Percentiles rank a stretch among this genome's conserved stretches.
These are phyloP conservation scores for Cliona cf. orientalis DNA, from an alignment of 37 sponge, comb jelly and placozoan genomes.

Conservation along the genomic window DNA sequence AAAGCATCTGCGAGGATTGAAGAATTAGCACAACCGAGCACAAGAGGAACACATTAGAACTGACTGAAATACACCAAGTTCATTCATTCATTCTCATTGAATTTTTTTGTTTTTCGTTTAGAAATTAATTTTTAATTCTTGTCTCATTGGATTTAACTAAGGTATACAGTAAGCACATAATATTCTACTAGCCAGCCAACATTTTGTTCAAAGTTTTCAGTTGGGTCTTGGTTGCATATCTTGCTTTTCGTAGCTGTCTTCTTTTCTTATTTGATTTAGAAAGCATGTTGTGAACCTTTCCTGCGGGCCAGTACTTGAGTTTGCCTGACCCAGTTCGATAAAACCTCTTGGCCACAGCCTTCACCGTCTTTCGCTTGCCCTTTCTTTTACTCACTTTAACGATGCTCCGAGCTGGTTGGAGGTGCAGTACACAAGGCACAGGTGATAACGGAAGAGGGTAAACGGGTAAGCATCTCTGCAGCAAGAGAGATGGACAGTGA, in stretches of 20 bases:
- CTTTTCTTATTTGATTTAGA: constrained; percentile 57
- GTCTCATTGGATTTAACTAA: too few relatives aligned
- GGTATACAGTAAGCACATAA: too few relatives aligned
- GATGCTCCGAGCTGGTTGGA: constrained; percentile 49
- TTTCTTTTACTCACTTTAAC: constrained; percentile 52
- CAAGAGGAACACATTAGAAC: constrained; percentile 14
- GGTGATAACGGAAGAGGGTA: too few relatives aligned
- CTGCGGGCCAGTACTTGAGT: constrained; percentile 83
- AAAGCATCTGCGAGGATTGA: constrained; percentile 81
- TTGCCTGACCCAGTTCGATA: constrained; percentile 79
- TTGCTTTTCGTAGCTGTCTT: constrained; percentile 50
- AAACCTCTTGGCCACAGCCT: constrained; percentile 85
- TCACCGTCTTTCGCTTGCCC: constrained; percentile 86
- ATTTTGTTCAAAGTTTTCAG: constrained; percentile 84
- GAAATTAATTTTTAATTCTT: background rate
- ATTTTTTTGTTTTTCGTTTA: background rate
- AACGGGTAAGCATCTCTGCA: too few relatives aligned
- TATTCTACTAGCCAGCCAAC: constrained; percentile 68
- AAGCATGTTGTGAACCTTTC: constrained; percentile 64
- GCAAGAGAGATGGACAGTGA: too few relatives aligned
- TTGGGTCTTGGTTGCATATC: constrained; percentile 71
- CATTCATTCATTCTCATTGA: background rate
- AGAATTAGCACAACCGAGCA: constrained; percentile 91
- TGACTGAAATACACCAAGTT: background rate
- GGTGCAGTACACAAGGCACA: too few relatives aligned